Evolutionary conservation across 2,888 invertebrate genomes (phyloP).

Genomic region (Sphaerophoria rueppellii): DNA sequence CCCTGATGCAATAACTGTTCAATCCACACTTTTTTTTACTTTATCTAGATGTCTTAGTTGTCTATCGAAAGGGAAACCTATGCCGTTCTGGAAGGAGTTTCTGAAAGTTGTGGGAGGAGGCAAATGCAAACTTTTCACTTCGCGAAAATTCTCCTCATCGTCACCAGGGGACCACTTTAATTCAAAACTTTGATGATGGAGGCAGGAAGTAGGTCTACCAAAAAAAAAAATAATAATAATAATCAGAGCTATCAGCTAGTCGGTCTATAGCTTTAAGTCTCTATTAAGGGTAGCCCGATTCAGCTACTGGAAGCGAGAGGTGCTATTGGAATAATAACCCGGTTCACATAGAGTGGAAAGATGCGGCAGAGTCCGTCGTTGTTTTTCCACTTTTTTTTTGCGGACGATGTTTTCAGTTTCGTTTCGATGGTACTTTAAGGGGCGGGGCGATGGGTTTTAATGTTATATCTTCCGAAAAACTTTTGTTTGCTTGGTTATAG

Average conservation of each 20-base stretch:
- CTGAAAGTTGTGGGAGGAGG: not conserved
- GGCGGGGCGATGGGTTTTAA: slow-evolving; percentile 5
- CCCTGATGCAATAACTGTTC: slow-evolving; percentile 4
- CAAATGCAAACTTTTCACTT: slow-evolving; percentile 65
- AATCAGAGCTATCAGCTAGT: not conserved
- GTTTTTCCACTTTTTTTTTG: slow-evolving; percentile 16
- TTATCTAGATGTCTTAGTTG: slow-evolving; percentile 67
- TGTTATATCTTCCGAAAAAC: slow-evolving; percentile 58
- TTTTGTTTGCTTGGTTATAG: slow-evolving; percentile 51
- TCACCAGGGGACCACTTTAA: slow-evolving; percentile 38
- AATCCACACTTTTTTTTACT: slow-evolving; percentile 20
- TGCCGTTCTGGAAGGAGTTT: not conserved
- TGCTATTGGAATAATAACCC: slow-evolving; percentile 67
- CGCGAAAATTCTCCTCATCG: slow-evolving; percentile 29
- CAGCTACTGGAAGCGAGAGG: slow-evolving; percentile 26
- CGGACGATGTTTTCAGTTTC: slow-evolving; percentile 11
- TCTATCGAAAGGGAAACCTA: slow-evolving; percentile 34
- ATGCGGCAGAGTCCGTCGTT: slow-evolving; percentile 22
- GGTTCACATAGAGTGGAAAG: slow-evolving; percentile 51
- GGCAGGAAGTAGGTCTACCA: slow-evolving; percentile 11
- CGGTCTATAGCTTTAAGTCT: not conserved
- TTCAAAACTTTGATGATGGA: slow-evolving; percentile 13
- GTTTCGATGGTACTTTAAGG: not conserved
- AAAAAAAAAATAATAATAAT: slow-evolving; percentile 18
- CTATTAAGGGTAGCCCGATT: not conserved